Percentiles rank a stretch among this genome's conserved stretches.
These are phyloP conservation scores for Drosophila mojavensis DNA, from an alignment of 1,140 invertebrate species.

Conservation along the genomic window DNA sequence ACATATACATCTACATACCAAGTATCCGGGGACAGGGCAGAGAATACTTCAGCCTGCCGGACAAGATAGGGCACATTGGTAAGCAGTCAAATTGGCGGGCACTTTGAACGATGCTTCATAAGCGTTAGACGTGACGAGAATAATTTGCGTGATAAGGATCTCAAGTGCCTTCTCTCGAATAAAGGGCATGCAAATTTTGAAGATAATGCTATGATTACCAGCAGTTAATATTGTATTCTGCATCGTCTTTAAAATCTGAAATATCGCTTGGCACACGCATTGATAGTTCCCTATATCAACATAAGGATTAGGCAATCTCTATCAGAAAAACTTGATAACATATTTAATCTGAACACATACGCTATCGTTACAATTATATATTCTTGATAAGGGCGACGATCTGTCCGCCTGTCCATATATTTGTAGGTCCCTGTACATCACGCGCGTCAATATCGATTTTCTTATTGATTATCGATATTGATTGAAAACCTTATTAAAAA, in stretches of 20 bases:
- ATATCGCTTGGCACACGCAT: conserved; percentile 16
- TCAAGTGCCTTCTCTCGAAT: conserved; percentile 63
- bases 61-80: conserved; percentile 26
- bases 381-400: no score
- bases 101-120: conserved; percentile 65
- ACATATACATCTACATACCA: conserved; percentile 14
- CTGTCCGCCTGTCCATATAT: no score
- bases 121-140: conserved; percentile 82
- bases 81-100: conserved; percentile 68
- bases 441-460: no score
- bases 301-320: no score
- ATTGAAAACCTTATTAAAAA: no score
- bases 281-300: no score
- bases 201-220: conserved; percentile 82
- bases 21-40: neutral
- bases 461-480: no score
- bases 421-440: no score
- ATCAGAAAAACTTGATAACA: no score
- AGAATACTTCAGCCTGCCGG: conserved; percentile 15
- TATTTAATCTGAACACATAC: no score
- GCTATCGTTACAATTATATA: no score
- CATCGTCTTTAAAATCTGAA: conserved; percentile 6
- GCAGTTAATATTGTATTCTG: conserved; percentile 56
- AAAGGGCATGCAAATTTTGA: conserved; percentile 81
- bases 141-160: conserved; percentile 81